Base-by-base conservation (phyloP, 2,888 invertebrate species). In the Carpatolechia fugitivella region DNA sequence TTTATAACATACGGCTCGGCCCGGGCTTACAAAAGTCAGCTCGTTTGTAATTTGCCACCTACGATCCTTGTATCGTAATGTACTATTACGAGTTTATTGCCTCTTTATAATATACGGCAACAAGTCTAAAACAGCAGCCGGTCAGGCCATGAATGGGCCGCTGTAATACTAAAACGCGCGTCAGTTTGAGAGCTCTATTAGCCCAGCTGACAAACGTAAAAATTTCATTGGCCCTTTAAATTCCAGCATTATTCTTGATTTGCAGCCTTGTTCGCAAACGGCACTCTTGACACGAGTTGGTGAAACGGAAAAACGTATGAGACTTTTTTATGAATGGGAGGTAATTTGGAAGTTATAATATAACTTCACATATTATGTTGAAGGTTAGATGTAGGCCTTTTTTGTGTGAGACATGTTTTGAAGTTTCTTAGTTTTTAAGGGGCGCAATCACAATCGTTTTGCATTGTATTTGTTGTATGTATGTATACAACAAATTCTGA, bases 131-230 rank as follows among this genome's bases (percentile, higher is more conserved):
- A n/a, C n/a, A 33, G 10, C 13, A n/a, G 2, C 1, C 13, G 20
- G 31, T 35, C 35, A 35, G 3, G 0, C 1, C 1, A 1, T 52
- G n/a, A 41, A 58, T 62, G 31, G 47, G 20, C 3, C 24, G 53
- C 65, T 50, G 66, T 66, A 61, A 18, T 57, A 60, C 54, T 68
- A 68, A 71, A 69, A 63, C 24, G 51, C 51, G 33, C 58, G 56
- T 49, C 49, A 50, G 56, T 64, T 62, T 58, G 64, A 66, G 60
- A 57, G 57, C 63, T 66, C 70, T 68, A 70, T 69, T 68, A 69
- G 65, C 58, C 48, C 62, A 54, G 53, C 58, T 56, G 62, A 66
- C 60, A 59, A 47, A 60, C 65, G 60, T 70, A 72, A 69, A 66
- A 64, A 56, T 52, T 68, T 68, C 61, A 72, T 65, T 58, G 63